Evolutionary conservation across 2,113 vertebrate genomes (phyloP), one percentile per base, ranked within the genome.

Genomic region (Cromileptes altivelis): DNA sequence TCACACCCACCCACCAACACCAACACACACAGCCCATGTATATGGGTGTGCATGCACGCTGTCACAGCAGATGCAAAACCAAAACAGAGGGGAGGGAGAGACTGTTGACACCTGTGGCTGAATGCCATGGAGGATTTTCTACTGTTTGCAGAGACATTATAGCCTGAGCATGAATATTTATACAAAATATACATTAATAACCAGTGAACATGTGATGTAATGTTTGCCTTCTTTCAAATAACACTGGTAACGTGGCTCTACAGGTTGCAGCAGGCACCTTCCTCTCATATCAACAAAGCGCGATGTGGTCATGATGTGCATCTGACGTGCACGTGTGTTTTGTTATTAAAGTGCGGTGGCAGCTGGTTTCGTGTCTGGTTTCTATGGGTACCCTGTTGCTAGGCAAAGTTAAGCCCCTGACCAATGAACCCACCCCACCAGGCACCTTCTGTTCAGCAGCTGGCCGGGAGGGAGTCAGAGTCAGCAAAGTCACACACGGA

Each of bases 311-410:
- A 45, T 69, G 25, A 72, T 77, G 57, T 50, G 4, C 63, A 53
- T n/a, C 53, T 57, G 30, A 71, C 25, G 68, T 73, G 56, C 90
- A 93, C 78, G 63, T 91, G 90, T 7, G 25, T 81, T 85, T 90
- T 90, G 81, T 94, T 92, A 91, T 90, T 94, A 80, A 90, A 79
- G 75, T 86, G 70, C 18, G 13, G 60, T 50, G 27, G 86, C 85
- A 85, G 91, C 91, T 87, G 89, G 85, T 91, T 94, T 91, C 93
- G 91, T 94, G 90, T 94, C 93, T 95, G 90, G 86, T 94, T 94
- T 93, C 91, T 85, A 92, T 93, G 91, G 92, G 88, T 90, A 93
- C 94, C 86, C 85, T 94, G 95, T 96, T 95, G 95, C 95, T 94
- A 95, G 94, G 95, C 94, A 95, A 95, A 94, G 85, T 86, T 93